These are phyloP conservation scores for Sapayoa aenigma DNA, from an alignment of 2,113 vertebrate species.

Conservation along the genomic window DNA sequence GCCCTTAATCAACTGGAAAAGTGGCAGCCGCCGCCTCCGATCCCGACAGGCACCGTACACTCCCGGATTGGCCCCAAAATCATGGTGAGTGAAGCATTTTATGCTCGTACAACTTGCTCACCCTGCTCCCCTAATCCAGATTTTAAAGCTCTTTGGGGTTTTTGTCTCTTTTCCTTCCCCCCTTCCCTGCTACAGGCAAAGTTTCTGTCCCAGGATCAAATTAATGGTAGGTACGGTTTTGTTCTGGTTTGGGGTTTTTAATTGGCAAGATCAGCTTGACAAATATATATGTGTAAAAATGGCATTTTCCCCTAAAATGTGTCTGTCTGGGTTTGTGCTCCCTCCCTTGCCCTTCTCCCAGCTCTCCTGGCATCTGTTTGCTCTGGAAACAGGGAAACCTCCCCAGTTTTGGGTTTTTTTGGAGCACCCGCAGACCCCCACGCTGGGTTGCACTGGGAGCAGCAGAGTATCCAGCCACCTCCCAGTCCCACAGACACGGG, in stretches of 20 bases:
- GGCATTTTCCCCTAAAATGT: not conserved
- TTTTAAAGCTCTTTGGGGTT: not conserved
- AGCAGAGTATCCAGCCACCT: not conserved
- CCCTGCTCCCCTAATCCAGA: fast-evolving
- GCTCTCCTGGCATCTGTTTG: not conserved
- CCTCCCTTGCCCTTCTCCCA: not conserved
- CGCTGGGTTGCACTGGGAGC: fast-evolving
- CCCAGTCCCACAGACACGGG: not conserved
- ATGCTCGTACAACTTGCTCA: fast-evolving
- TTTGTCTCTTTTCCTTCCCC: not conserved
- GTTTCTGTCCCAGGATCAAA: constrained; percentile 90
- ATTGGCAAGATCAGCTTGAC: not conserved
- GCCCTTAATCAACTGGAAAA: not conserved
- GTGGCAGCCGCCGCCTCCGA: not conserved
- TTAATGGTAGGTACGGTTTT: constrained; percentile 78
- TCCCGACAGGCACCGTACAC: fast-evolving
- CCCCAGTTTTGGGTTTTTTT: not conserved
- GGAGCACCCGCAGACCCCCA: not conserved
- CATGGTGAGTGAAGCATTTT: constrained; percentile 49
- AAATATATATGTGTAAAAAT: not conserved
- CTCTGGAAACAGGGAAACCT: not conserved
- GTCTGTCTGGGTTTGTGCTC: fast-evolving
- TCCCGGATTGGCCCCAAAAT: fast-evolving
- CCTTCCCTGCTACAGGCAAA: constrained; percentile 77
- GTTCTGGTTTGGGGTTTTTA: fast-evolving